Evolutionary conservation across 30 jellyfish, hydroid and myxozoan genomes (phyloP).

Genomic region (Cassiopea xamachana): DNA sequence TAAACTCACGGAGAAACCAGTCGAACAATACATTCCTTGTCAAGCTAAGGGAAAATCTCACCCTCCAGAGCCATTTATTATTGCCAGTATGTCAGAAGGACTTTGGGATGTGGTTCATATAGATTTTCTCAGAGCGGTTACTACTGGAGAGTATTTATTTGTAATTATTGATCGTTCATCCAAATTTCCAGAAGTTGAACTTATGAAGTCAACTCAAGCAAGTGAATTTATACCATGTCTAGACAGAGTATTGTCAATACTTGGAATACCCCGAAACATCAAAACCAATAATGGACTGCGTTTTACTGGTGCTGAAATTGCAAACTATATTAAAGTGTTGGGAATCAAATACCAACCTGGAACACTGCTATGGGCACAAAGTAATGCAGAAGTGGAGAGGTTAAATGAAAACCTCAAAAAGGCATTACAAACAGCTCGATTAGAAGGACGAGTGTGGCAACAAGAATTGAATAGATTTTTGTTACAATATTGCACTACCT

Average conservation of each 20-base stretch:
- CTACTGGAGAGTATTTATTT: background rate
- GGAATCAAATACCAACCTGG: constrained; percentile 26
- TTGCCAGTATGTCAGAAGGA: background rate
- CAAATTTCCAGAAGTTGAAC: background rate
- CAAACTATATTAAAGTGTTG: constrained; percentile 5
- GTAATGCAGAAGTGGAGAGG: constrained; percentile 14
- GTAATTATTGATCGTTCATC: background rate
- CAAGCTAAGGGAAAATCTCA: background rate
- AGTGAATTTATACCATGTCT: background rate
- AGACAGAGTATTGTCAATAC: background rate
- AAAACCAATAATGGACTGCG: background rate
- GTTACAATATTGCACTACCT: background rate
- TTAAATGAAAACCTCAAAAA: background rate
- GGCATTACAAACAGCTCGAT: constrained; percentile 22
- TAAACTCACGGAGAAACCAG: background rate
- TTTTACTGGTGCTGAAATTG: background rate
- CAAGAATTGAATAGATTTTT: constrained; percentile 30
- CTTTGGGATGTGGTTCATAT: background rate
- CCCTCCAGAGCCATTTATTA: background rate
- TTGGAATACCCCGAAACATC: background rate
- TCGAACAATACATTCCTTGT: background rate
- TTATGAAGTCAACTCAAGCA: background rate
- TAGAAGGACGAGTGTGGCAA: constrained; percentile 18
- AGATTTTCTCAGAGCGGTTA: background rate
- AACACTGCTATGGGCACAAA: constrained; percentile 26